phyloP scores from a whole-genome alignment of 2,888 invertebrate species.

The Mesoligia furuncula region DNA sequence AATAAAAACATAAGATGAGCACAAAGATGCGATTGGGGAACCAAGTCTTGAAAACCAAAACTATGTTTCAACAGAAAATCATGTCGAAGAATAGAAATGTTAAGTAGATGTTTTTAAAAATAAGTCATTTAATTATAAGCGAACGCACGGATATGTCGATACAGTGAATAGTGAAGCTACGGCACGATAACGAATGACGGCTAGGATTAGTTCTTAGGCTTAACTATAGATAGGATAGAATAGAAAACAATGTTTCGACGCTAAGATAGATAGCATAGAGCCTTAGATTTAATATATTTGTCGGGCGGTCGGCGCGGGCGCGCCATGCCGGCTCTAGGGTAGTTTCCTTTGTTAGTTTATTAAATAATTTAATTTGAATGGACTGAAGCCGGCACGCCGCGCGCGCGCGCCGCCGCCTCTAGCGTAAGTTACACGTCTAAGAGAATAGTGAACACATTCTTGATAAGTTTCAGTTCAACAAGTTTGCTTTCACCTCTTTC shows the following conservation, averaged over 20 bases:
- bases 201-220: conserved; percentile 84
- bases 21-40: conserved; percentile 85
- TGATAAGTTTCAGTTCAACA: conserved; percentile 88
- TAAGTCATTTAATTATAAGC: conserved; percentile 87
- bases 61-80: conserved; percentile 82
- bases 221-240: conserved; percentile 89
- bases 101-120: conserved; percentile 88
- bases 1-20: conserved; percentile 71
- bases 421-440: conserved; percentile 80
- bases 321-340: conserved; percentile 83
- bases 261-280: conserved; percentile 88
- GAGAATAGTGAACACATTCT: conserved; percentile 86
- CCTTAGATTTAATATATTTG: conserved; percentile 86
- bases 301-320: conserved; percentile 75
- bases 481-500: conserved; percentile 90
- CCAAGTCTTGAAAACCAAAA: conserved; percentile 85
- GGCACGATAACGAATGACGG: conserved; percentile 82
- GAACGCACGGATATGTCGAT: conserved; percentile 84
- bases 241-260: conserved; percentile 89
- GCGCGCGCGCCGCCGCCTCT: conserved; percentile 73
- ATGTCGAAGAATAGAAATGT: conserved; percentile 87
- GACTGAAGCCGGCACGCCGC: conserved; percentile 84
- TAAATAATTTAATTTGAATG: conserved; percentile 90
- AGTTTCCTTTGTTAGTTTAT: conserved; percentile 90
- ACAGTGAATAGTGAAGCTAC: conserved; percentile 81